Percentiles rank a stretch among this genome's conserved stretches.
These are phyloP conservation scores for Columbina picui DNA, from an alignment of 2,113 vertebrate species.

Conservation along the genomic window DNA sequence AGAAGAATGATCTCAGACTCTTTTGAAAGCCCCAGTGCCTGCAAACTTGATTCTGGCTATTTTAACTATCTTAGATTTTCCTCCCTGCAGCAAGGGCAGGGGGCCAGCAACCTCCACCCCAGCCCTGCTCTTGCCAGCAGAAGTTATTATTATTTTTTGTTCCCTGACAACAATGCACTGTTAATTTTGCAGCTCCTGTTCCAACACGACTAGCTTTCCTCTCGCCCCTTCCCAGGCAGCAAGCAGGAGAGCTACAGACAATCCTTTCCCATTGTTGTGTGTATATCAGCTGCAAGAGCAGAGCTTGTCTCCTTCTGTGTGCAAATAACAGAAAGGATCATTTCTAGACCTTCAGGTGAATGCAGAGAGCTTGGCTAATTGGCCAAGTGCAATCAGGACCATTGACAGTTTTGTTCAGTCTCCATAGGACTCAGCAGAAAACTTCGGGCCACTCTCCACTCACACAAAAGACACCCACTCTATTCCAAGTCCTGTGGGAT, in stretches of 20 bases:
- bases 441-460: not conserved
- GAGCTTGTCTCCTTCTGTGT: not conserved
- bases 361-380: not conserved
- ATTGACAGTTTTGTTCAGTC: not conserved
- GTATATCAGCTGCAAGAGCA: not conserved
- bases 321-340: not conserved
- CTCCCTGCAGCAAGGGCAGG: constrained; percentile 19
- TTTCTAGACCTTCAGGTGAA: not conserved
- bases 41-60: not conserved
- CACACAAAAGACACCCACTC: not conserved
- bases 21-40: not conserved
- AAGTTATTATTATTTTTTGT: constrained; percentile 26
- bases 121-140: constrained; percentile 35
- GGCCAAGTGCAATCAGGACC: not conserved
- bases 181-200: constrained; percentile 62
- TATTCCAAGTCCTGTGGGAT: fast-evolving
- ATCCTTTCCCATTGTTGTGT: not conserved
- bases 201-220: constrained; percentile 44
- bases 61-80: constrained; percentile 54
- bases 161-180: constrained; percentile 53
- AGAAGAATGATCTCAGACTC: not conserved
- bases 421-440: not conserved
- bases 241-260: not conserved
- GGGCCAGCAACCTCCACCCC: constrained; percentile 56
- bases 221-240: constrained; percentile 25